Evolutionary conservation across 1,140 invertebrate genomes (phyloP).

Genomic region (Phocides pigmalion): DNA sequence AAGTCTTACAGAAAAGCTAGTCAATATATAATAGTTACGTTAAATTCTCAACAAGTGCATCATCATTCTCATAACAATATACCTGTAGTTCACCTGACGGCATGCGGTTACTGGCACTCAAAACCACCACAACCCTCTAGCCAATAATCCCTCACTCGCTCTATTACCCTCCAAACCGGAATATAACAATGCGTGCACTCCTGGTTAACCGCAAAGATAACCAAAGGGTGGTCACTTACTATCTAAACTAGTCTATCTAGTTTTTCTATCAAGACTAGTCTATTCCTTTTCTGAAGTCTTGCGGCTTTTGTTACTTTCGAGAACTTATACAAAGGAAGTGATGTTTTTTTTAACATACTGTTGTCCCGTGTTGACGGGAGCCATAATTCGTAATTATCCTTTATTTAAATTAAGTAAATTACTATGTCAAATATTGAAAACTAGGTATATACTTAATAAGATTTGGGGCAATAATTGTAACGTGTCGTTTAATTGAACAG

Average conservation of each 20-base stretch:
- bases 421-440: too few relatives aligned
- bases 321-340: background rate
- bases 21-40: background rate
- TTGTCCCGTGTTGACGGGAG: background rate
- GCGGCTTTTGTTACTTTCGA: background rate
- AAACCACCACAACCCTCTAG: slow-evolving; percentile 30
- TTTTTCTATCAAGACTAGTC: slow-evolving; percentile 17
- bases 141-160: slow-evolving; percentile 33
- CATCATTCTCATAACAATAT: background rate
- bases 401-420: too few relatives aligned
- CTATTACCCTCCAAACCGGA: slow-evolving; percentile 34
- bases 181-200: slow-evolving; percentile 32
- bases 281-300: slow-evolving; percentile 12
- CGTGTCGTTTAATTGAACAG: too few relatives aligned
- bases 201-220: slow-evolving; percentile 33
- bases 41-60: background rate
- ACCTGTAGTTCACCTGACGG: slow-evolving; percentile 6
- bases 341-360: background rate
- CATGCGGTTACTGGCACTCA: slow-evolving; percentile 25
- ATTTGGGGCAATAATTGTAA: too few relatives aligned
- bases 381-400: background rate
- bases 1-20: background rate
- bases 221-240: slow-evolving; percentile 29
- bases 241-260: slow-evolving; percentile 8
- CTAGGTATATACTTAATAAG: too few relatives aligned